phyloP scores from a whole-genome alignment of 2,113 vertebrate genomes.

The Thunnus maccoyii region DNA sequence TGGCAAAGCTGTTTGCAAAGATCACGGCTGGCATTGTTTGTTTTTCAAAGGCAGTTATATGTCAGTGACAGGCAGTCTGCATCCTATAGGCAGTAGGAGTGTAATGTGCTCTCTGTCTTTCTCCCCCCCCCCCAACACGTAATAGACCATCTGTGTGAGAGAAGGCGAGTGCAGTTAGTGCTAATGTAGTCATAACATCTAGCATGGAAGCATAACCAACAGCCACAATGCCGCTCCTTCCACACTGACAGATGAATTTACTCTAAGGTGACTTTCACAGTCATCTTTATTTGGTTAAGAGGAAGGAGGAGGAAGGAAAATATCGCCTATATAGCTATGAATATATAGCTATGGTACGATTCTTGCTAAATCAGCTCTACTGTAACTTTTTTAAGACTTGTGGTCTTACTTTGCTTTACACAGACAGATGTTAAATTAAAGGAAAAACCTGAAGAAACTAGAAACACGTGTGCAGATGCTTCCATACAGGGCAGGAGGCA shows the following conservation, averaged over 20 bases:
- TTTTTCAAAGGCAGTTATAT: conserved; percentile 45
- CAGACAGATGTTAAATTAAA: too few species aligned
- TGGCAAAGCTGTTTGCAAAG: neutral
- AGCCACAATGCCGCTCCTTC: conserved; percentile 43
- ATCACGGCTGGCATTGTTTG: conserved; percentile 48
- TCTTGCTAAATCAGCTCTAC: neutral
- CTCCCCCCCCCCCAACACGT: conserved; percentile 34
- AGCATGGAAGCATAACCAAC: conserved; percentile 42
- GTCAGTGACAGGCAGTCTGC: conserved; percentile 15
- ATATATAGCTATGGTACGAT: too few species aligned
- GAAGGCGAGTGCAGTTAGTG: conserved; percentile 51
- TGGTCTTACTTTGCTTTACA: too few species aligned
- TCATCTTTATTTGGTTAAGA: neutral
- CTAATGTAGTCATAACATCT: conserved; percentile 70
- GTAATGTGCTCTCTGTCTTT: conserved; percentile 38
- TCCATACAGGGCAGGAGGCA: too few species aligned
- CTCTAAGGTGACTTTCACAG: conserved; percentile 67
- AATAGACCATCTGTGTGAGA: conserved; percentile 64
- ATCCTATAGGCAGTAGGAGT: conserved; percentile 24
- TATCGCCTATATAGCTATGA: too few species aligned
- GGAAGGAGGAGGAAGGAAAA: neutral
- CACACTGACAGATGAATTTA: conserved; percentile 29
- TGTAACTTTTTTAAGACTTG: neutral
- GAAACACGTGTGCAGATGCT: too few species aligned
- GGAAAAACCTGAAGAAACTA: too few species aligned